phyloP scores from a whole-genome alignment of 1,140 invertebrate genomes.

The Drosophila albomicans region DNA sequence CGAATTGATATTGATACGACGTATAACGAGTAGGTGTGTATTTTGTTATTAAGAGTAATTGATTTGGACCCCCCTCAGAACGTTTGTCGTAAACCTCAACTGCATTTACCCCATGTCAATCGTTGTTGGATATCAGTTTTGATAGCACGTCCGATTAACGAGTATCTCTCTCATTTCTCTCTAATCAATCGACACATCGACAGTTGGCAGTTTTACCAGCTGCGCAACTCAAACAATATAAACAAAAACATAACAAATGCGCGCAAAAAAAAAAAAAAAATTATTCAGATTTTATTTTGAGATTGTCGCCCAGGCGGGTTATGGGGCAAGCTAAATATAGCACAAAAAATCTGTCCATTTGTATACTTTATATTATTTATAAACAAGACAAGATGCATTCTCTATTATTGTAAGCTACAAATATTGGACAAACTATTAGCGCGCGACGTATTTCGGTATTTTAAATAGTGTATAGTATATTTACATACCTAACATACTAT shows the following conservation, averaged over 20 bases:
- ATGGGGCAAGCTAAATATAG: slow-evolving; percentile 60
- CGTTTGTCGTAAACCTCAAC: slow-evolving; percentile 10
- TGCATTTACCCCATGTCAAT: slow-evolving; percentile 11
- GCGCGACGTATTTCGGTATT: not conserved
- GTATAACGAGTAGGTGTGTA: slow-evolving; percentile 4
- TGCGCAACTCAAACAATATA: slow-evolving; percentile 4
- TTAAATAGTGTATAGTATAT: not conserved
- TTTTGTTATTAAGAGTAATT: slow-evolving; percentile 30
- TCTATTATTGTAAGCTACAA: slow-evolving; percentile 49
- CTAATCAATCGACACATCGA: slow-evolving; percentile 6
- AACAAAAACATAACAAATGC: not conserved
- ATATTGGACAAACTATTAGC: not conserved
- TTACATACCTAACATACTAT: not conserved
- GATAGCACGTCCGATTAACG: slow-evolving; percentile 49
- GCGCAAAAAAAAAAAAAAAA: slow-evolving; percentile 8
- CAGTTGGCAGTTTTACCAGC: slow-evolving; percentile 13
- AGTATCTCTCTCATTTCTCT: slow-evolving; percentile 13
- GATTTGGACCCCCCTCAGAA: not conserved
- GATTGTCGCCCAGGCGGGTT: slow-evolving; percentile 53
- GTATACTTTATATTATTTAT: slow-evolving; percentile 53
- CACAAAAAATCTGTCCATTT: slow-evolving; percentile 51
- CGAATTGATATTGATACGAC: slow-evolving; percentile 36
- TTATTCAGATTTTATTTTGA: slow-evolving; percentile 51
- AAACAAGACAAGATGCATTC: slow-evolving; percentile 52
- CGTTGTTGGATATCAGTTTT: slow-evolving; percentile 24